These are phyloP conservation scores for Eurytoma californica DNA, from an alignment of 2,888 invertebrate species.

Conservation along the genomic window DNA sequence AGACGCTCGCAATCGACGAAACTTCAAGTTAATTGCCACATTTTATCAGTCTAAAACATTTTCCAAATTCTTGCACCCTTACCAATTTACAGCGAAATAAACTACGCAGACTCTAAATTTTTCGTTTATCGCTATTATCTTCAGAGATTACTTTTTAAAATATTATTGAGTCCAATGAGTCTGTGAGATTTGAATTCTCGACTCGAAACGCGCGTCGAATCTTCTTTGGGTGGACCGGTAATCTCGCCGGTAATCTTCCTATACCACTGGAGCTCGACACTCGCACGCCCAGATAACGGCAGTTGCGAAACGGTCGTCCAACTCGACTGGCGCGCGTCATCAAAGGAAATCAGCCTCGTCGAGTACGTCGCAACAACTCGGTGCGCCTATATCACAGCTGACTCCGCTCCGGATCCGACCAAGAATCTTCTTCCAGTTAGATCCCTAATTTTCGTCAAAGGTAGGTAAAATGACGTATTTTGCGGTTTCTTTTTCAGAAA, in stretches of 20 bases:
- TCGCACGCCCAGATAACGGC: too few species aligned
- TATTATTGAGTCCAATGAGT: too few species aligned
- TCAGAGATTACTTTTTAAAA: too few species aligned
- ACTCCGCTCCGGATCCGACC: background rate
- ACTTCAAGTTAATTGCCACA: too few species aligned
- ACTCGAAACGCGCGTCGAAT: background rate
- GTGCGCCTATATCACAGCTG: background rate
- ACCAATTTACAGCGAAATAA: too few species aligned
- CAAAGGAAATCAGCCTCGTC: too few species aligned
- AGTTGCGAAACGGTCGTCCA: background rate
- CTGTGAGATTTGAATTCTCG: too few species aligned
- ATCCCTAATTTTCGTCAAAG: background rate
- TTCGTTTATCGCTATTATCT: too few species aligned
- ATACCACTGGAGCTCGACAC: background rate
- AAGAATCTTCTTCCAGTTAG: background rate
- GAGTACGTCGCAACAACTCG: background rate
- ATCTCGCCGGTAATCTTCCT: background rate
- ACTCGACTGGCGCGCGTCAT: conserved; percentile 3
- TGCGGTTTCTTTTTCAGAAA: background rate
- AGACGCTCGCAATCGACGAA: too few species aligned
- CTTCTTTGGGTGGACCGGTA: background rate
- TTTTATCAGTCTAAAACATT: too few species aligned
- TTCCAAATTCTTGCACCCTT: too few species aligned
- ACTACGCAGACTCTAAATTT: too few species aligned
- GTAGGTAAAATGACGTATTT: background rate